Conservation (phyloP, 2,888 invertebrate species). For the Cephus runcator region DNA sequence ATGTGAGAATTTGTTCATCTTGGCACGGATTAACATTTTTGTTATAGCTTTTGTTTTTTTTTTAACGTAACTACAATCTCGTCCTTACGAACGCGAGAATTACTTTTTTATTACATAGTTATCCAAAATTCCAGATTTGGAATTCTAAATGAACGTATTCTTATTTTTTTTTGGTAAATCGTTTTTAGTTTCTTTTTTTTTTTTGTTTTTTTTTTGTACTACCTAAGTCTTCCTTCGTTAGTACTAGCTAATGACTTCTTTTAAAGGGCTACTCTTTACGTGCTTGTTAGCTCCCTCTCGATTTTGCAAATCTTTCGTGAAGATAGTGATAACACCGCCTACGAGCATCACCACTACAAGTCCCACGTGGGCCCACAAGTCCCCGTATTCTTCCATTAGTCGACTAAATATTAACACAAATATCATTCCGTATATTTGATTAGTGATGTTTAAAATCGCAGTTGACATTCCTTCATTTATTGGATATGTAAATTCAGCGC, state of each 20-base stretch:
- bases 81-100: background rate
- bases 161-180: background rate
- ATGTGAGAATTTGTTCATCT: background rate
- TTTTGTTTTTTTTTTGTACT: background rate
- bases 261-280: slow-evolving; percentile 6
- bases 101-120: background rate
- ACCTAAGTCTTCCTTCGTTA: background rate
- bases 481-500: slow-evolving; percentile 76
- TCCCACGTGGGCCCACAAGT: slow-evolving; percentile 40
- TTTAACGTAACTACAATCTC: background rate
- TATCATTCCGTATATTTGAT: slow-evolving; percentile 38
- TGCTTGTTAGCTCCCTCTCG: slow-evolving; percentile 13
- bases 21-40: background rate
- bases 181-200: background rate
- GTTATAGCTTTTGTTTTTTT: background rate
- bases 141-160: background rate
- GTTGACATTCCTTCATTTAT: slow-evolving; percentile 75
- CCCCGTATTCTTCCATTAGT: slow-evolving; percentile 34
- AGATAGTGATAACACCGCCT: slow-evolving; percentile 21
- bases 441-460: slow-evolving; percentile 72
- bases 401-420: slow-evolving; percentile 39
- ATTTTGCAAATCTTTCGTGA: slow-evolving; percentile 17
- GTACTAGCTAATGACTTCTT: background rate
- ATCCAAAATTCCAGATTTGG: background rate
- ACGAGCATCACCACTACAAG: slow-evolving; percentile 31